Evolutionary conservation across 1,140 invertebrate genomes (phyloP), one percentile per base, ranked within the genome.

Genomic region (Leucophenga varia): DNA sequence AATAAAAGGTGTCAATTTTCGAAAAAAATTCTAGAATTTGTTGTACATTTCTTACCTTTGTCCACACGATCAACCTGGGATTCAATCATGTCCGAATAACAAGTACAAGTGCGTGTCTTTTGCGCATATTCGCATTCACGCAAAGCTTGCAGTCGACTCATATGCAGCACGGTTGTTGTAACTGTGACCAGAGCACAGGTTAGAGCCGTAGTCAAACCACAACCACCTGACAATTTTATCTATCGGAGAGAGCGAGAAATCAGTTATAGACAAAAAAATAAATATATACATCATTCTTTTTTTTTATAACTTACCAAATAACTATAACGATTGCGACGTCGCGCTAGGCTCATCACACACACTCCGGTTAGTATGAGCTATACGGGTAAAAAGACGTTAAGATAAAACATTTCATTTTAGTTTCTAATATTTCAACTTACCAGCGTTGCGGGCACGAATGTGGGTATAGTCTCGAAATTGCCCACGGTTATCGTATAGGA

Each of bases 91-190:
- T 82, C 80, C 1, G 85, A 85, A 63, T 82, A 88, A 60, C 89
- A 91, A 5, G 86, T 89, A 64, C 89, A 91, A 0, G 86, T 88
- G 46, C 83, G 79, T 1, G 86, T 85, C 68, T 85, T 80, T 56
- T 84, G 81, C 0, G 88, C 90, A 73, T 93, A 95, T 52, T 90
- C 86, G 64, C 91, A 95, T 71, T 93, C 89, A 52, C 87, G 81
- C 16, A 94, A 74, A 0, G 88, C 89, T 75, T 95, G 91, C 17
- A 95, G 76, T 46, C 91, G 81, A 59, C 91, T 92, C 90, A 95
- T 93, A 72, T 95, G 91, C 45, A 94, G 86, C n/a, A 93, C 90
- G 0, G 90, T 93, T 0, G 91, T 95, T 2, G 91, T 93, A 13
- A 95, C 90, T 8, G 91, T 93, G 31, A 94, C 90, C 35, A 92